Conservation (phyloP, 2,113 vertebrate species). For the Lophura nycthemera region DNA sequence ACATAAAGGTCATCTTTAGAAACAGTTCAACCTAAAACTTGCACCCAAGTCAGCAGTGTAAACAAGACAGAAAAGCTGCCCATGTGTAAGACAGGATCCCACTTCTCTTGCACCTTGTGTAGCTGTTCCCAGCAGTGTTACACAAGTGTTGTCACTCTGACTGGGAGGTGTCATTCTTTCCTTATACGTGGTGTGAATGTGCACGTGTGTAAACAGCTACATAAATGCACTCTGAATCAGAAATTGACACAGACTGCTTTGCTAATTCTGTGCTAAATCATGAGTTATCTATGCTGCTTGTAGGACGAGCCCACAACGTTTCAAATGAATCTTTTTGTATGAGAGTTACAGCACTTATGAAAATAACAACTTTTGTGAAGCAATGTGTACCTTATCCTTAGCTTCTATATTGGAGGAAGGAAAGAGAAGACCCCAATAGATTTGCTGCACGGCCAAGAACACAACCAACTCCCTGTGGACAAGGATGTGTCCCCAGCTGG, state of each 20-base stretch:
- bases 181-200: neutral
- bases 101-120: neutral
- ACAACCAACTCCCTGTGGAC: fast-evolving
- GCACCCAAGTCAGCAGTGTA: neutral
- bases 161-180: neutral
- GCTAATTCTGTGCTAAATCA: neutral
- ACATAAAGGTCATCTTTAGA: neutral
- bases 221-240: neutral
- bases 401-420: neutral
- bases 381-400: neutral
- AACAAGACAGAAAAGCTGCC: neutral
- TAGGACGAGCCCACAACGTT: neutral
- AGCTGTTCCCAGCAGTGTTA: neutral
- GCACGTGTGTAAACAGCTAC: neutral
- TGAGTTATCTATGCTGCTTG: neutral
- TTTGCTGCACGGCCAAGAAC: neutral
- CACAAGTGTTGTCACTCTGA: neutral
- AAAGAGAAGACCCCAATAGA: neutral
- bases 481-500: fast-evolving
- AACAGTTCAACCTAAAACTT: fast-evolving
- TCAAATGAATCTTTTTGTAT: neutral
- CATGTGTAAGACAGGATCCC: neutral
- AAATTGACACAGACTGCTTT: neutral
- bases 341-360: neutral
- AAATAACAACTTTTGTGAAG: neutral